Conservation (phyloP, 1,140 invertebrate genomes). For the Nephila pilipes region DNA sequence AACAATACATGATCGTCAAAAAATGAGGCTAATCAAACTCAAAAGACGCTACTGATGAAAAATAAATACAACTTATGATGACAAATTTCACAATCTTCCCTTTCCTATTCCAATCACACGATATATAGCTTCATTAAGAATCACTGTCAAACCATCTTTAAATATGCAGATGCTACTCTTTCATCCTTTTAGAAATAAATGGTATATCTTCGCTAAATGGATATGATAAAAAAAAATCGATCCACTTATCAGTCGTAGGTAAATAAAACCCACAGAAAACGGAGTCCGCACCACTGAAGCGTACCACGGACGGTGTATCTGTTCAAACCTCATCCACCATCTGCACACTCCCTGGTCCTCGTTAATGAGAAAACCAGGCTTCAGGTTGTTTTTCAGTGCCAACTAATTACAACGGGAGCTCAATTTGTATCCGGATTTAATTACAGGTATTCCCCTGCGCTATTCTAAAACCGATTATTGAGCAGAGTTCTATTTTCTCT, state of each 20-base stretch:
- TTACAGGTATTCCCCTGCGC: slow-evolving; percentile 69
- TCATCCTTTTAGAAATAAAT: slow-evolving; percentile 23
- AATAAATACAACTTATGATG: not conserved
- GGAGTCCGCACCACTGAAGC: not conserved
- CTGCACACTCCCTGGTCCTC: not conserved
- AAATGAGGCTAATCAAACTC: too few relatives aligned
- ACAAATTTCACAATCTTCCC: not conserved
- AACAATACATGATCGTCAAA: too few relatives aligned
- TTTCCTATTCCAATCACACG: not conserved
- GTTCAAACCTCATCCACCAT: not conserved
- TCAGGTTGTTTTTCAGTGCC: slow-evolving; percentile 61
- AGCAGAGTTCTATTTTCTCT: slow-evolving; percentile 40
- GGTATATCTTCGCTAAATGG: not conserved
- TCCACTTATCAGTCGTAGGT: slow-evolving; percentile 16
- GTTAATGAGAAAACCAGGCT: slow-evolving; percentile 62
- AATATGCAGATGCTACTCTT: slow-evolving; percentile 5
- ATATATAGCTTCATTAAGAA: not conserved
- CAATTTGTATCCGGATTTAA: slow-evolving; percentile 72
- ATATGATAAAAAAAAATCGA: slow-evolving; percentile 17
- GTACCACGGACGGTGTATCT: not conserved
- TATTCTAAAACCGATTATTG: slow-evolving; percentile 67
- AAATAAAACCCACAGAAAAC: slow-evolving; percentile 6
- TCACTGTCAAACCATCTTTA: slow-evolving; percentile 4
- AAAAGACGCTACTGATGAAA: not conserved
- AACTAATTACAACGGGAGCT: slow-evolving; percentile 65